Evolutionary conservation across 1,140 invertebrate genomes (phyloP), one percentile per base, ranked within the genome.

Genomic region (Scylla paramamosain): DNA sequence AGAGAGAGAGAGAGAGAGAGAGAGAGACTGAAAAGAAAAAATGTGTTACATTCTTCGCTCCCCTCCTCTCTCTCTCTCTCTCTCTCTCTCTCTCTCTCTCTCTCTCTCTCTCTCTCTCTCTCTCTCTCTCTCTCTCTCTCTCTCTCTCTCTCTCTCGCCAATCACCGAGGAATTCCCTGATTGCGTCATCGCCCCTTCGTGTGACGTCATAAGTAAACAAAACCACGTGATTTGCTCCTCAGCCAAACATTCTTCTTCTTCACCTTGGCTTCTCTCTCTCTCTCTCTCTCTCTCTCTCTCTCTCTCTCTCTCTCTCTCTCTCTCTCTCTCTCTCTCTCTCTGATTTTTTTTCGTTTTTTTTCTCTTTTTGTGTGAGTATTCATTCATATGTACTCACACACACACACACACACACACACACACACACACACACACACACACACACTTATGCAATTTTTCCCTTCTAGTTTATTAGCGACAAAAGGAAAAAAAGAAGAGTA

Each of bases 261-360:
- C 67, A n/a, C n/a, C 67, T 77, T n/a, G 16, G 20, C 6, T 8
- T 67, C 67, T n/a, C 67, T 77, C 67, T 77, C 67, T 77, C 67
- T 77, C 67, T 77, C 67, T 77, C 67, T 77, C 67, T 77, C 67
- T 77, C 67, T 77, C 67, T 77, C 67, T 77, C 67, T 77, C 67
- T 77, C 67, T 77, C 25, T 77, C 67, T 77, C 67, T 77, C 67
- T 77, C 67, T 77, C 67, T 77, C 67, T 77, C 67, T 67, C 59
- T 67, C 59, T 67, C 59, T 67, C n/a, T n/a, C n/a, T n/a, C n/a
- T n/a, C n/a, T n/a, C 59, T 67, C 8, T 8, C 8, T 67, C 59
- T 25, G 3, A 20, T 25, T 25, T 16, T 67, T 3, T 16, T 10
- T 10, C 20, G 20, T 10, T 16, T 20, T 77, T 77, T 77, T 77